These are phyloP conservation scores for Poecilobothrus nobilitatus DNA, from an alignment of 2,888 invertebrate species.

Conservation along the genomic window DNA sequence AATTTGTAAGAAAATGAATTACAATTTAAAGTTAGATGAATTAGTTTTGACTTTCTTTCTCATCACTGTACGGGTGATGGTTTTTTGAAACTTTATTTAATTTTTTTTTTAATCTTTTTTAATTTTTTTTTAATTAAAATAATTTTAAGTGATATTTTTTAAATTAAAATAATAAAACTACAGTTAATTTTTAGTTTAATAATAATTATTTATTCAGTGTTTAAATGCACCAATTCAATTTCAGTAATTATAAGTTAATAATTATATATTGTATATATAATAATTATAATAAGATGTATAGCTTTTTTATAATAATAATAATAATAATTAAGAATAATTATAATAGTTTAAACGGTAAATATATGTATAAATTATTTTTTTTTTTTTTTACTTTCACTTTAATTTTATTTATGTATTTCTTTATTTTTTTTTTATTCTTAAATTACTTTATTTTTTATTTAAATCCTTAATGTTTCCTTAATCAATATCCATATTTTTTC, in stretches of 20 bases:
- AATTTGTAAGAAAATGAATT: no score
- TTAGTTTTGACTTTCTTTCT: no score
- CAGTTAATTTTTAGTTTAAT: neutral
- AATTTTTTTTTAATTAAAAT: no score
- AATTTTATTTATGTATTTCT: neutral
- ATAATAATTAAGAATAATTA: neutral
- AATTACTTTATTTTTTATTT: neutral
- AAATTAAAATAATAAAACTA: neutral
- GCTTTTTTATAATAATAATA: neutral
- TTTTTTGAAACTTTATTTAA: no score
- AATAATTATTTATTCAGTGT: neutral
- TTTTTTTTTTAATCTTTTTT: no score
- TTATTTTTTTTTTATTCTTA: neutral
- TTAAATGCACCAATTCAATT: neutral
- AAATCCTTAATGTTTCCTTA: neutral
- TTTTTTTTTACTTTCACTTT: neutral
- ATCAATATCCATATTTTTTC: constrained; percentile 13
- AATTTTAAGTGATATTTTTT: no score
- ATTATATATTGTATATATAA: neutral
- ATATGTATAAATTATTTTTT: neutral
- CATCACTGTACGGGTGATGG: no score
- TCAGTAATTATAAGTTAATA: neutral
- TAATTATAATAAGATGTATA: neutral
- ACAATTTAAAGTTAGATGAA: no score
- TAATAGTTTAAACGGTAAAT: constrained; percentile 2